These are phyloP conservation scores for Chromobotia macracanthus DNA, from an alignment of 2,797 vertebrate genomes.

Conservation along the genomic window DNA sequence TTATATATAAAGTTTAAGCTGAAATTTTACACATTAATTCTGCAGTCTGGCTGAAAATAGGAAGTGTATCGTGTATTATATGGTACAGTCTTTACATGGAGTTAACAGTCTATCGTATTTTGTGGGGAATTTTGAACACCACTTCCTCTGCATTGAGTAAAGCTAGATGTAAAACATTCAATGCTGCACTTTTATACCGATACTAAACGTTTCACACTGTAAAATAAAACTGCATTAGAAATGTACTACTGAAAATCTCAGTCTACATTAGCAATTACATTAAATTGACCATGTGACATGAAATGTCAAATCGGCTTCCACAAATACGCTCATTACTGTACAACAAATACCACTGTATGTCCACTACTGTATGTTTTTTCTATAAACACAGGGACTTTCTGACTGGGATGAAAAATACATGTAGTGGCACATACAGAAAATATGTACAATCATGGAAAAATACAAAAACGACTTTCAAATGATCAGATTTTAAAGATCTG, in stretches of 20 bases:
- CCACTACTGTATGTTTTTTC: background rate
- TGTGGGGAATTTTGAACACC: too few species aligned
- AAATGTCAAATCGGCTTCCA: conserved; percentile 30
- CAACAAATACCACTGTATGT: background rate
- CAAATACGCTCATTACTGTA: too few species aligned
- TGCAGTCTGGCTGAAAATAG: too few species aligned
- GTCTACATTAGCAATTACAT: conserved; percentile 65
- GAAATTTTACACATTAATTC: too few species aligned
- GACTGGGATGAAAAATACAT: background rate
- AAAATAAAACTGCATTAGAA: conserved; percentile 1
- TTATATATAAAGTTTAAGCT: too few species aligned
- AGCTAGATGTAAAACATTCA: conserved; percentile 59
- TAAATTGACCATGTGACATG: conserved; percentile 60
- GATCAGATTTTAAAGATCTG: background rate
- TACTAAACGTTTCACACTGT: background rate
- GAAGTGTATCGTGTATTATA: too few species aligned
- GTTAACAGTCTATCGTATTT: too few species aligned
- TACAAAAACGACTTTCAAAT: background rate
- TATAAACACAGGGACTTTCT: background rate
- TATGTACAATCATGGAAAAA: background rate
- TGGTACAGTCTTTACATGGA: too few species aligned
- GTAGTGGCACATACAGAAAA: background rate
- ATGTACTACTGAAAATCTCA: conserved; percentile 10
- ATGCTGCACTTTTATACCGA: background rate
- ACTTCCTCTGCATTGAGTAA: conserved; percentile 71